Evolutionary conservation across 2,113 vertebrate species (phyloP), one percentile per base, ranked within the genome.

Genomic region (Microcebus lehilahytsara): DNA sequence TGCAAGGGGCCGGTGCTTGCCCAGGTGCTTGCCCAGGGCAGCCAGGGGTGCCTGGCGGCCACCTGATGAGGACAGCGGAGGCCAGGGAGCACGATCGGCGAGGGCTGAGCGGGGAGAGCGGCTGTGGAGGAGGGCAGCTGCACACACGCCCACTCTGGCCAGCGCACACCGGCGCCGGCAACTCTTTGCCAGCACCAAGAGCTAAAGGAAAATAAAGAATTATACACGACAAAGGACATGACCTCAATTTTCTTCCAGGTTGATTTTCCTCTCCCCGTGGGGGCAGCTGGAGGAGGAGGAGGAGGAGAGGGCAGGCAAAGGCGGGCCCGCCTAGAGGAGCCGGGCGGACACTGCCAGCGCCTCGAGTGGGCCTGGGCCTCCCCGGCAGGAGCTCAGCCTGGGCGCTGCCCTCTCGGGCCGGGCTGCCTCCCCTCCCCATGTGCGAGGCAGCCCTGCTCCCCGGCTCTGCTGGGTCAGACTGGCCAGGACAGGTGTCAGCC

Each of bases 201-300:
- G 71, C 53, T 25, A 91, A 83, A 96, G 66, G 87, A 88, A 98
- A 96, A 97, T 95, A 94, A 96, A 92, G 90, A 94, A 93, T 87
- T 94, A 96, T 85, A 89, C 90, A 95, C 0, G 19, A 95, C 97
- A 97, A 97, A 97, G 96, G 92, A 96, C 86, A 40, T 78, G 93
- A 97, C 96, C 96, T 98, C 97, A 96, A 85, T 97, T 97, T 96
- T 97, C 96, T 93, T 92, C 72, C 92, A 93, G 84, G 96, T 96
- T 96, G 91, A 92, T 92, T 96, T 96, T 97, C 96, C 86, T 97
- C 74, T 91, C 91, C 51, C 53, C 0, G 6, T 58, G 46, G 32
- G 71, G 78, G 78, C 0, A 2, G 81, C 75, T 89, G 62, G 71
- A 60, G 75, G 56, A 53, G 25, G 58, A 78, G 64, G 27, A 32